Evolutionary conservation across 2,888 invertebrate genomes (phyloP), one percentile per base, ranked within the genome.

Genomic region (Crossocerus cetratus): DNA sequence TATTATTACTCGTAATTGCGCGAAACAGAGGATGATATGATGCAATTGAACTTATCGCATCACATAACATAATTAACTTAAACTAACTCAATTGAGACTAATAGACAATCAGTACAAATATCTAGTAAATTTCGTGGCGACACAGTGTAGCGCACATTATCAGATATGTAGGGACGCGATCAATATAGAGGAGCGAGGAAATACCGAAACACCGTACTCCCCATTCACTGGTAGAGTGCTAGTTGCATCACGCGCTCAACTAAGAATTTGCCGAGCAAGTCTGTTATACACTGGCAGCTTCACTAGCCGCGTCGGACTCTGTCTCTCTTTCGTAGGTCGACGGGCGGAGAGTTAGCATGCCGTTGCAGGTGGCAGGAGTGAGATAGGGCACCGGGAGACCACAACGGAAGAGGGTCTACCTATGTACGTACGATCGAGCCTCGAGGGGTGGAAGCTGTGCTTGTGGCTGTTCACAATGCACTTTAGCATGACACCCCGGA

Each of bases 401-500:
- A 32, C 55, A 59, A 23, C 2, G 42, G n/a, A 11, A 18, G 16
- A 18, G 45, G 43, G 60, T 20, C 3, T 61, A 18, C 0, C n/a
- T 23, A 20, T 42, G 23, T 8, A 20, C 45, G 23, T 8, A 23
- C 4, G n/a, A 18, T 11, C 20, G n/a, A 44, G 14, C 16, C 23
- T 23, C 4, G 32, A 42, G 23, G 32, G 44, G 4, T 16, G 32
- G 11, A 21, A n/a, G n/a, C n/a, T n/a, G n/a, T n/a, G n/a, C 23
- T 22, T n/a, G 14, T 64, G 63, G 53, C 65, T 63, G 71, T 73
- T 80, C 81, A 69, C 71, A 73, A 83, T 82, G 71, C 80, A 70
- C 80, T 79, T 67, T 60, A 32, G 69, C 64, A 60, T 58, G 66
- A 69, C 57, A 68, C 44, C 61, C 64, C 62, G 65, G 32, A 59